Base-by-base conservation (phyloP, 2,797 vertebrate genomes). In the Myripristis jacobus region DNA sequence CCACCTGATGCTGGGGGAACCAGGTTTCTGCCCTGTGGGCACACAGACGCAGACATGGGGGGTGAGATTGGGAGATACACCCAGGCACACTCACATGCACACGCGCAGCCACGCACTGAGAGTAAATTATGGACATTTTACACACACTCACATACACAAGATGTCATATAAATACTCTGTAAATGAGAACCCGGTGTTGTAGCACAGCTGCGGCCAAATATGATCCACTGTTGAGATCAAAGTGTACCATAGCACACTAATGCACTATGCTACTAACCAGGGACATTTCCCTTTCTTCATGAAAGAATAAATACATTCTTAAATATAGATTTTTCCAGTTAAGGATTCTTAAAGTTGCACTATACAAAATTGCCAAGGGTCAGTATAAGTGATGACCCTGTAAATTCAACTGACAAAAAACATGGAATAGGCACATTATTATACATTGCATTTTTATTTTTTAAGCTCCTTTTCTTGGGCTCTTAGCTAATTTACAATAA, bases 11-110 rank as follows among this genome's bases (percentile, higher is more conserved):
- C 94, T 0, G 96, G 96, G 2, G 98, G 98, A 70, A 98, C 96
- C 92, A 99, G 95, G 91, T 99, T 98, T 89, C 95, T 97, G 74
- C 98, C 98, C 98, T 99, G 90, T 76, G 76, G 91, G 81, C 61
- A 79, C 15, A 73, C 4, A 25, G 51, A 63, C 44, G 73, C 2
- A 25, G 2, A 66, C 70, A 69, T 59, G 34, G 65, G 70, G 75
- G 67, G 84, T 46, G 38, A 77, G 68, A 79, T 84, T 62, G 72
- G 50, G 38, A 59, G 51, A 52, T 9, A 66, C 61, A 81, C 56
- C 44, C 60, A 25, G 2, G 65, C 70, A 69, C 61, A 19, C 24
- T n/a, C 18, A 51, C 56, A 55, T 31, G 29, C 8, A 8, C 4
- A 4, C 47, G 59, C 46, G 73, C 31, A 73, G 22, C 74, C 71